Percentiles rank a stretch among this genome's conserved stretches.
Conservation (phyloP, 2,113 vertebrate species). For the Burhinus bistriatus region DNA sequence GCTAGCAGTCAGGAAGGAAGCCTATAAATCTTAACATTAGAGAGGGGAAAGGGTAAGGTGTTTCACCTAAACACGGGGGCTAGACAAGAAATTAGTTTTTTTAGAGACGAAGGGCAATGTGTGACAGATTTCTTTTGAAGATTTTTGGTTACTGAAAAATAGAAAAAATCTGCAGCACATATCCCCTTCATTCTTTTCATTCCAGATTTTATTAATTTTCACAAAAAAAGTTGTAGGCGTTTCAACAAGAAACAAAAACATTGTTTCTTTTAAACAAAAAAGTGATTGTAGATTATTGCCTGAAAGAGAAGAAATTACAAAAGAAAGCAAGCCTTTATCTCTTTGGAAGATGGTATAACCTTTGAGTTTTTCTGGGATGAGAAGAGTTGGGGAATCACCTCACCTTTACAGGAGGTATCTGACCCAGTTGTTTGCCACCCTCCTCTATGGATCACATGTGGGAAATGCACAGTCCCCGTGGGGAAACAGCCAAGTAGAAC, state of each 20-base stretch:
- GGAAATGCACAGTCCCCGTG: background rate
- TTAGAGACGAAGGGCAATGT: background rate
- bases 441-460: background rate
- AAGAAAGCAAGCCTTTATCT: background rate
- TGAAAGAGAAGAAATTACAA: background rate
- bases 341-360: background rate
- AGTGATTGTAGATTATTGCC: background rate
- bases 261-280: background rate
- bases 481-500: background rate
- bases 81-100: background rate
- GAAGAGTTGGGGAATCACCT: background rate
- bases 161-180: background rate
- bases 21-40: constrained; percentile 23
- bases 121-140: background rate
- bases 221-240: background rate
- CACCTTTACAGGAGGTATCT: background rate
- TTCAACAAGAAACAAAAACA: background rate
- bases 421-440: background rate
- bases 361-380: background rate
- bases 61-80: background rate
- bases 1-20: background rate
- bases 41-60: background rate
- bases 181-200: background rate
- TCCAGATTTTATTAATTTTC: background rate
- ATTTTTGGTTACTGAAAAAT: background rate